Evolutionary conservation across 2,113 vertebrate genomes (phyloP).

Genomic region (Lepidothrix coronata): DNA sequence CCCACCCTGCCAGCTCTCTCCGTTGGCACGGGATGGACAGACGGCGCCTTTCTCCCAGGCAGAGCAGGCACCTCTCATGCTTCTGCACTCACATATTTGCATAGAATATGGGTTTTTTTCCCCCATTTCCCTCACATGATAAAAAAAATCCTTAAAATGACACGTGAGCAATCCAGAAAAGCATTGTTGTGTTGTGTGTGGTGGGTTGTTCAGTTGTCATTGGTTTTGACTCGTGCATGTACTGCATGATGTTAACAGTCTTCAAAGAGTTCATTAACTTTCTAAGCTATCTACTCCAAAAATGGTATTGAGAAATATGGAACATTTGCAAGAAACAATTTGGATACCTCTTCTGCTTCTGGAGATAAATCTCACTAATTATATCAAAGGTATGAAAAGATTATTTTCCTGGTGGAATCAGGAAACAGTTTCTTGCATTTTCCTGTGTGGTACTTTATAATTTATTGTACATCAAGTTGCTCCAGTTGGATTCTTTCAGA

Average conservation of each 20-base stretch:
- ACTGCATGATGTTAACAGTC: not conserved
- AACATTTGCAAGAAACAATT: not conserved
- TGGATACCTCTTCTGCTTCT: not conserved
- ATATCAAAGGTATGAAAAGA: not conserved
- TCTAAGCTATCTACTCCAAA: not conserved
- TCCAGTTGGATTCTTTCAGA: not conserved
- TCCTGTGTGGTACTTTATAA: not conserved
- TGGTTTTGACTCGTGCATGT: not conserved
- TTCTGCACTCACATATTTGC: constrained; percentile 31
- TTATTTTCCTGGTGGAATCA: not conserved
- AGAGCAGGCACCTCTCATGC: constrained; percentile 24
- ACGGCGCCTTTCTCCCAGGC: constrained; percentile 10
- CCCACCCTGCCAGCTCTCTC: not conserved
- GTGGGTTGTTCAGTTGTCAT: not conserved
- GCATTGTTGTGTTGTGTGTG: not conserved
- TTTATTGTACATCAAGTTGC: not conserved
- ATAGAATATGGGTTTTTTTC: not conserved
- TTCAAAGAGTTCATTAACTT: not conserved
- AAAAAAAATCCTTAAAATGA: not conserved
- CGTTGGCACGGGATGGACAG: not conserved
- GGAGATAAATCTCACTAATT: not conserved
- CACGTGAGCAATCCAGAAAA: not conserved
- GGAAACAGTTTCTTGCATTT: not conserved
- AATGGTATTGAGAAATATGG: not conserved
- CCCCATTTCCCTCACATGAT: not conserved